Evolutionary conservation across 2,113 vertebrate genomes (phyloP).

Genomic region (Tringa solitaria): DNA sequence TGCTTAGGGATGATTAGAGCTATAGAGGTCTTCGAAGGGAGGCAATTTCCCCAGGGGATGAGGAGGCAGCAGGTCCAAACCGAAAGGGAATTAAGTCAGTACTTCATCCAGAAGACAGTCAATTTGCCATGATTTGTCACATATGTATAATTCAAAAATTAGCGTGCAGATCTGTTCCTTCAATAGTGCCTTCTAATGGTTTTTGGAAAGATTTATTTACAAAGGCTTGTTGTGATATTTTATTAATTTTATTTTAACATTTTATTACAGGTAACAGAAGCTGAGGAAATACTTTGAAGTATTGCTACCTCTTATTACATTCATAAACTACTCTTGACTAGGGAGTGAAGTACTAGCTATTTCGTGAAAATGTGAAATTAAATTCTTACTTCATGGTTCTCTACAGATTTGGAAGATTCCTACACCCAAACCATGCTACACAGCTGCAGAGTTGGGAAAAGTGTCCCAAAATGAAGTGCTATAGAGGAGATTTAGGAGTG

Average conservation of each 20-base stretch:
- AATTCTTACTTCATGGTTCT: background rate
- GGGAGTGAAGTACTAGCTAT: background rate
- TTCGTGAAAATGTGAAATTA: background rate
- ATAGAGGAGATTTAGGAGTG: background rate
- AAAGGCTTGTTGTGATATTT: background rate
- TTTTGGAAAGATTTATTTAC: slow-evolving; percentile 23
- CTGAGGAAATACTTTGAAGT: slow-evolving; percentile 10
- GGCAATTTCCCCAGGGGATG: background rate
- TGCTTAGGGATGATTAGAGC: background rate
- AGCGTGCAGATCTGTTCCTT: background rate
- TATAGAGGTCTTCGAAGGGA: background rate
- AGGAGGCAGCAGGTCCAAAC: background rate
- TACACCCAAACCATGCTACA: background rate
- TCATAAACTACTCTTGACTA: background rate
- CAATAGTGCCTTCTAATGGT: background rate
- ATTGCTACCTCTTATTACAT: background rate
- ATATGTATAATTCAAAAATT: background rate
- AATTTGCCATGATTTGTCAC: background rate
- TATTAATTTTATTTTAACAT: slow-evolving; percentile 12
- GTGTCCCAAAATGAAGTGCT: background rate
- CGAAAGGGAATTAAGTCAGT: background rate
- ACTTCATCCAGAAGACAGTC: background rate
- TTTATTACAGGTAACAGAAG: slow-evolving; percentile 9
- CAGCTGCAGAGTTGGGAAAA: background rate
- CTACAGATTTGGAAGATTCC: background rate